Conservation (phyloP, 2,113 vertebrate genomes). For the Epinephelus moara region DNA sequence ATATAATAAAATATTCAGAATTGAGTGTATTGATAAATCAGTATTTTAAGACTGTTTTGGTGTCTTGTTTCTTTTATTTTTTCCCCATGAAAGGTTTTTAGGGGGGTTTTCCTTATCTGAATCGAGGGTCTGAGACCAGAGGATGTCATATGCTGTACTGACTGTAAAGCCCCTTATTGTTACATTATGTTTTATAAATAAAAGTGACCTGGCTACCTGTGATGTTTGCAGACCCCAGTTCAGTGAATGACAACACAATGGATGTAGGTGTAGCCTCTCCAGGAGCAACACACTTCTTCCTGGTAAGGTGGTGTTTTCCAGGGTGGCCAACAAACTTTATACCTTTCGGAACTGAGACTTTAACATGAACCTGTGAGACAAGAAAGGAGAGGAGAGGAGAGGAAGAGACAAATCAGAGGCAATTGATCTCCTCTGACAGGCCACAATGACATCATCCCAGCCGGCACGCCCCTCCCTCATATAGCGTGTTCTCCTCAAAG, state of each 20-base stretch:
- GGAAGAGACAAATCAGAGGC: conserved; percentile 37
- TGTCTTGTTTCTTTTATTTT: neutral
- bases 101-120: too few relatives aligned
- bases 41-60: too few relatives aligned
- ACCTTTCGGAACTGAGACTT: conserved; percentile 91
- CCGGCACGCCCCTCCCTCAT: conserved; percentile 58
- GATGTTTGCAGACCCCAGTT: conserved; percentile 91
- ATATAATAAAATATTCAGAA: too few relatives aligned
- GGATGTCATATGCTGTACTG: neutral
- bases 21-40: too few relatives aligned
- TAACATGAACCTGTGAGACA: conserved; percentile 89
- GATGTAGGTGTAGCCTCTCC: conserved; percentile 91
- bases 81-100: neutral
- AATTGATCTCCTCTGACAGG: conserved; percentile 55
- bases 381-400: conserved; percentile 7
- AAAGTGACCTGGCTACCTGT: conserved; percentile 81
- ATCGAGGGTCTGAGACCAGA: neutral
- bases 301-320: conserved; percentile 90
- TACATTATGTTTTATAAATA: neutral
- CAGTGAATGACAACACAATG: conserved; percentile 89
- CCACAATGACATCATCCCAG: conserved; percentile 65
- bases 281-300: conserved; percentile 90
- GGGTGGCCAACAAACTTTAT: conserved; percentile 93
- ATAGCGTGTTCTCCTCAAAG: conserved; percentile 76
- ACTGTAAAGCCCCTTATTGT: neutral